Evolutionary conservation across 2,888 invertebrate genomes (phyloP).

Genomic region (Trachelus troglodyta): DNA sequence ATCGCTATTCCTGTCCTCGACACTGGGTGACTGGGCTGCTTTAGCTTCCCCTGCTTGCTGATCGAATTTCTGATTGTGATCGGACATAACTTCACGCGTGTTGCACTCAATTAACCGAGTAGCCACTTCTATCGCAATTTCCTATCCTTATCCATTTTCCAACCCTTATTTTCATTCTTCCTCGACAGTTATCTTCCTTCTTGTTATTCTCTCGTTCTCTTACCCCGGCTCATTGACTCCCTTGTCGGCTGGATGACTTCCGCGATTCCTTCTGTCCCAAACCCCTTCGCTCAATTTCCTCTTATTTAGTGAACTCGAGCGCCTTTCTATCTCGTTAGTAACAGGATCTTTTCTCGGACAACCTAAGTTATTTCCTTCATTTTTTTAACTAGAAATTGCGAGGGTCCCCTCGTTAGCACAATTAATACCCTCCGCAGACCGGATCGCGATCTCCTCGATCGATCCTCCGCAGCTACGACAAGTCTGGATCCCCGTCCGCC

Average conservation of each 20-base stretch:
- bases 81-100: slow-evolving; percentile 38
- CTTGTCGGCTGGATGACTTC: neutral
- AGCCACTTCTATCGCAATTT: neutral
- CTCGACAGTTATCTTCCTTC: no score
- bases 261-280: neutral
- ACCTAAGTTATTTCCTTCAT: slow-evolving; percentile 24
- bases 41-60: neutral
- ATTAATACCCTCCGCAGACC: neutral
- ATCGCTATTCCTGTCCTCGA: neutral
- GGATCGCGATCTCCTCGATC: neutral
- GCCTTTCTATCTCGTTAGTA: slow-evolving; percentile 44
- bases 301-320: slow-evolving; percentile 37
- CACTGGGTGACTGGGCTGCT: neutral
- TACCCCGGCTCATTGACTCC: neutral
- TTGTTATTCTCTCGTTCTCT: neutral
- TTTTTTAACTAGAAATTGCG: slow-evolving; percentile 23
- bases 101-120: slow-evolving; percentile 33
- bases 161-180: neutral
- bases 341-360: slow-evolving; percentile 36
- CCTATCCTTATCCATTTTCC: neutral
- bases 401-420: slow-evolving; percentile 1
- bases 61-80: slow-evolving; percentile 24
- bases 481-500: neutral
- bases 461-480: neutral
- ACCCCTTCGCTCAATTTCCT: slow-evolving; percentile 33